phyloP scores from a whole-genome alignment of 2,888 invertebrate species.

The Halictus ligatus region DNA sequence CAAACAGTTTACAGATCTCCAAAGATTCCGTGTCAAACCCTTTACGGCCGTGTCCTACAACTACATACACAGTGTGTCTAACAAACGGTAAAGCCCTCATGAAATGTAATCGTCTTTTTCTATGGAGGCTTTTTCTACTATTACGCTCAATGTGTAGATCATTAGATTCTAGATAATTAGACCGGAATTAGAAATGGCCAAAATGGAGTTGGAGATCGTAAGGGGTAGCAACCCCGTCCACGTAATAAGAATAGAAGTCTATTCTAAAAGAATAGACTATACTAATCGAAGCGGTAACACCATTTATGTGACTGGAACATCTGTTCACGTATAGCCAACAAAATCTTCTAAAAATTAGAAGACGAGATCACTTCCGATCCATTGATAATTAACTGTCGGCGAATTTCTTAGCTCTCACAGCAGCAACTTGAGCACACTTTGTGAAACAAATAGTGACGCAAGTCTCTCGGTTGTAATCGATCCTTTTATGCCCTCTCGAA shows the following conservation, averaged over 20 bases:
- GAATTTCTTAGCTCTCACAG: neutral
- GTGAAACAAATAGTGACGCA: neutral
- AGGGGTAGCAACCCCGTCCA: neutral
- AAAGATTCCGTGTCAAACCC: too few species aligned
- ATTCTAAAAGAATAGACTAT: neutral
- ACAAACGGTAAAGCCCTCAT: neutral
- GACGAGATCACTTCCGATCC: constrained; percentile 18
- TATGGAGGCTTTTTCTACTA: too few species aligned
- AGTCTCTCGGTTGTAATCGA: neutral
- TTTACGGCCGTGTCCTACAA: too few species aligned
- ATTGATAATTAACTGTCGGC: constrained; percentile 60
- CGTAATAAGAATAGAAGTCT: too few species aligned
- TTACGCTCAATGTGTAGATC: too few species aligned
- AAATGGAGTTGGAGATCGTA: too few species aligned
- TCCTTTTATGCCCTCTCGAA: neutral
- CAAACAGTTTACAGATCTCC: too few species aligned
- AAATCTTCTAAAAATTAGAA: neutral
- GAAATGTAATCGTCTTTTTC: neutral
- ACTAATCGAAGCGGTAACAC: neutral
- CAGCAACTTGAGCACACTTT: neutral
- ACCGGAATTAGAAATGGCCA: too few species aligned
- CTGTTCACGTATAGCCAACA: neutral
- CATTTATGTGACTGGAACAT: neutral
- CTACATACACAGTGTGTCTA: too few species aligned
- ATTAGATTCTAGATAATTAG: neutral